These are phyloP conservation scores for Cyrtodaria siliqua DNA, from an alignment of 2,888 invertebrate species.

Conservation along the genomic window DNA sequence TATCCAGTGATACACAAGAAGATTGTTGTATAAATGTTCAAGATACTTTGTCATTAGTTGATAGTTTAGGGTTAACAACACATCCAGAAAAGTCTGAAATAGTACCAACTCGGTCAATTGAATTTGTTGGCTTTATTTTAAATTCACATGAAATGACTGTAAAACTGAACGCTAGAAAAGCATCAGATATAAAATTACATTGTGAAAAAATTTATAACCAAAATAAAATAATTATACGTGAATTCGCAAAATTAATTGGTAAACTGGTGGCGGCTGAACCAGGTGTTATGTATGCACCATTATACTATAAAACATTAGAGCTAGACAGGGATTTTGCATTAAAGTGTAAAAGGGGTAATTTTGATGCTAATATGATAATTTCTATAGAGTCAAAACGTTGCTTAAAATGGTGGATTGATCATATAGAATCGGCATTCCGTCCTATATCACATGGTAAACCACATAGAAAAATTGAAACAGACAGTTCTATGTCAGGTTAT, in stretches of 20 bases:
- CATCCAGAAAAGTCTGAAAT: constrained; percentile 8
- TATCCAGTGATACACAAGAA: not conserved
- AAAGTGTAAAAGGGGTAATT: constrained; percentile 37
- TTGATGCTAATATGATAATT: constrained; percentile 27
- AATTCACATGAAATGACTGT: constrained; percentile 22
- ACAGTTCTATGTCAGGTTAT: not conserved
- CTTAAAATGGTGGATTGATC: constrained; percentile 46
- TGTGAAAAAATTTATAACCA: constrained; percentile 12
- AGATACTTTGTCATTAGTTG: not conserved
- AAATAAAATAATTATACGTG: constrained; percentile 18
- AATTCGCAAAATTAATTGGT: constrained; percentile 43
- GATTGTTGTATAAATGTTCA: not conserved
- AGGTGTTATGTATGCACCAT: constrained; percentile 31
- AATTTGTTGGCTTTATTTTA: constrained; percentile 15
- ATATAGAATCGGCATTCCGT: constrained; percentile 16
- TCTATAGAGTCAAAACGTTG: constrained; percentile 5
- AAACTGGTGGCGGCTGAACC: constrained; percentile 36
- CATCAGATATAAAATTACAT: not conserved
- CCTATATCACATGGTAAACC: constrained; percentile 5
- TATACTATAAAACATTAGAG: constrained; percentile 34
- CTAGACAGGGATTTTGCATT: constrained; percentile 28
- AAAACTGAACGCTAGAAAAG: constrained; percentile 16
- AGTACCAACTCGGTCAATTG: constrained; percentile 14
- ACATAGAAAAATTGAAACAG: constrained; percentile 7
- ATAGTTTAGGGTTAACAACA: not conserved